phyloP scores from a whole-genome alignment of 2,888 invertebrate genomes.

The Apodemia hepburni region DNA sequence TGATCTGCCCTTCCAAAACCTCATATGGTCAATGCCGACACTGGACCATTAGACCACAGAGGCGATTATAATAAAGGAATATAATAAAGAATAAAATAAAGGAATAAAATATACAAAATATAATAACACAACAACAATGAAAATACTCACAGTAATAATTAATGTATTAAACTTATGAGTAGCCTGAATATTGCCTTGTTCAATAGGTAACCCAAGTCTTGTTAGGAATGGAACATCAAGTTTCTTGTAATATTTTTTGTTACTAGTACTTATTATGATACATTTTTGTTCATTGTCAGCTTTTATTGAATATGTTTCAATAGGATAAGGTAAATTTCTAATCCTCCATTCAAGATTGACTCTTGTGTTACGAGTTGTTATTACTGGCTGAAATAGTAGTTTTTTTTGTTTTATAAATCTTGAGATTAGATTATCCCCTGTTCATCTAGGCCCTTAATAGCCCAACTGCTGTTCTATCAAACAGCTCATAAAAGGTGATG shows the following conservation, averaged over 20 bases:
- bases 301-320: conserved; percentile 85
- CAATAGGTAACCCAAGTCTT: conserved; percentile 80
- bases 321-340: conserved; percentile 87
- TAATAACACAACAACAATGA: background rate
- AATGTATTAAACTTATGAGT: conserved; percentile 88
- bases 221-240: conserved; percentile 85
- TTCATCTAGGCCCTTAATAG: too few species aligned
- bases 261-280: conserved; percentile 86
- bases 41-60: too few species aligned
- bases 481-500: too few species aligned
- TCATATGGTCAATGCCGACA: too few species aligned
- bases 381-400: conserved; percentile 79
- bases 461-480: too few species aligned
- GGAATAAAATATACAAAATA: too few species aligned
- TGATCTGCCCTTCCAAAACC: too few species aligned
- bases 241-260: conserved; percentile 91
- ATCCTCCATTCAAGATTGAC: conserved; percentile 90
- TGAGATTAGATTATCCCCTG: too few species aligned
- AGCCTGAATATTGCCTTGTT: conserved; percentile 83
- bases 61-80: too few species aligned
- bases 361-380: conserved; percentile 86
- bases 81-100: too few species aligned
- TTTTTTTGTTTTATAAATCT: background rate
- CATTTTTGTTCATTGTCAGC: conserved; percentile 82
- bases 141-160: conserved; percentile 83